Evolutionary conservation across 2,113 vertebrate species (phyloP), one percentile per base, ranked within the genome.

Genomic region (Fulica atra): DNA sequence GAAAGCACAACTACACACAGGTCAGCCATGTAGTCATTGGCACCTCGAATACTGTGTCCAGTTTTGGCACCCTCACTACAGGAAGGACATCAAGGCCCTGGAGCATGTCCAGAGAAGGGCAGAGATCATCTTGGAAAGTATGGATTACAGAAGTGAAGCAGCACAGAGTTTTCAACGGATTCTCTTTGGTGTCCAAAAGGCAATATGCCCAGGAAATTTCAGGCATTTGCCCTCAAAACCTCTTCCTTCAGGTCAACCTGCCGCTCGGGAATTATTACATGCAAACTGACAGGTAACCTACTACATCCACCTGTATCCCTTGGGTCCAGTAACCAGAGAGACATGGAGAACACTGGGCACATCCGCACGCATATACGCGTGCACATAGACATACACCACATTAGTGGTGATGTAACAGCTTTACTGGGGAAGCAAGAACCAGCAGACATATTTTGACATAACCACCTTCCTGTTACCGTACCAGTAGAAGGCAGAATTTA

Each of bases 281-380:
- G 7, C 1, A 0, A 64, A 16, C 2, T 5, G 20, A 15, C 14
- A 17, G 42, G 28, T 35, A 51, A 51, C 9, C 28, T 4, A 0
- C 26, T 11, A 24, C 10, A 33, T 9, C 31, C 53, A 36, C 21
- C 29, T 0, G 9, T 5, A 11, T 7, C 35, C 20, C n/a, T 57
- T 13, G 10, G 63, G n/a, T 40, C n/a, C 5, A 25, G 38, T 8
- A 36, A 53, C 23, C 56, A 28, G n/a, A 17, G 13, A 46, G 17
- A 10, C 25, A 4, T 11, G 3, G 16, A 33, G 48, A 65, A 12
- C 48, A 48, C 48, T 23, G 48, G 21, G 48, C 48, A 11, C 48
- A 23, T 48, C 20, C 21, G 6, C 20, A 48, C 48, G 11, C 33
- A 17, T 14, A 48, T 18, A 28, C 6, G 24, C 6, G 14, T 10